Evolutionary conservation across 2,113 vertebrate genomes (phyloP).

Genomic region (Lophura nycthemera): DNA sequence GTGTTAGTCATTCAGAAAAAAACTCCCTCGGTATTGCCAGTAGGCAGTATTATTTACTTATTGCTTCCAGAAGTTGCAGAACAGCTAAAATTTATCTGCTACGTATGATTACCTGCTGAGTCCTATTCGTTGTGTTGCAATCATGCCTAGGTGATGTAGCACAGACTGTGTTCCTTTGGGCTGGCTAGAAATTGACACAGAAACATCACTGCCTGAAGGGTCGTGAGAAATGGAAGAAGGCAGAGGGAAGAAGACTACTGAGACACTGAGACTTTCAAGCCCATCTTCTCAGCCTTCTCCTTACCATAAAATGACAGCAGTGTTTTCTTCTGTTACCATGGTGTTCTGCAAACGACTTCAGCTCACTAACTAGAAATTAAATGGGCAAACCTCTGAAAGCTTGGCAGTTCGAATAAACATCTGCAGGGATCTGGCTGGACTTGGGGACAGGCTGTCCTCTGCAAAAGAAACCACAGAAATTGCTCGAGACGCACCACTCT

Average conservation of each 20-base stretch:
- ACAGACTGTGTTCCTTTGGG: not conserved
- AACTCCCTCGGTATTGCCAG: not conserved
- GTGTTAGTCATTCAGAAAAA: not conserved
- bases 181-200: not conserved
- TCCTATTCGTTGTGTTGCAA: not conserved
- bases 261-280: not conserved
- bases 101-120: not conserved
- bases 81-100: not conserved
- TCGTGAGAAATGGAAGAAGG: conserved; percentile 12
- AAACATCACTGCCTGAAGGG: not conserved
- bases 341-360: conserved; percentile 17
- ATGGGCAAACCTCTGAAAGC: conserved; percentile 28
- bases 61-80: not conserved
- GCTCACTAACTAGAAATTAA: conserved; percentile 12
- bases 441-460: conserved; percentile 28
- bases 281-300: not conserved
- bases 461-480: conserved; percentile 37
- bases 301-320: not conserved
- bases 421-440: conserved; percentile 18
- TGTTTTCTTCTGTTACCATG: conserved; percentile 35
- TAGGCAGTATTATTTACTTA: not conserved
- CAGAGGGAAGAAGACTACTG: not conserved
- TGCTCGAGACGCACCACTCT: not conserved
- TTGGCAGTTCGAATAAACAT: conserved; percentile 45
- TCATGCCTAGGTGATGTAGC: not conserved